These are phyloP conservation scores for Sipha maydis DNA, from an alignment of 2,888 invertebrate genomes.

Conservation along the genomic window DNA sequence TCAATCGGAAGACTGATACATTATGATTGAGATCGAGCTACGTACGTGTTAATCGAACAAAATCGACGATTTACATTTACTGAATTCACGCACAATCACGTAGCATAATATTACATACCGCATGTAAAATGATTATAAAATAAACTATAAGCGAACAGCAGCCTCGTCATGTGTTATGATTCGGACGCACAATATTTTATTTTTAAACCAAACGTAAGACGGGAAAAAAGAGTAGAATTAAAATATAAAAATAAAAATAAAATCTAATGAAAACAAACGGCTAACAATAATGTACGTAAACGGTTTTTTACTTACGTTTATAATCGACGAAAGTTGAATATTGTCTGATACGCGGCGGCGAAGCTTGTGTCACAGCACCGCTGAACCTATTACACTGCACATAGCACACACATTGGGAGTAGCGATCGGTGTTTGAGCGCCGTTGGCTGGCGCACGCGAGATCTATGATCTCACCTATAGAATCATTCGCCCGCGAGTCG, in stretches of 20 bases:
- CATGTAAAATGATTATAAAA: too few relatives aligned
- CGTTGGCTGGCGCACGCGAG: conserved; percentile 46
- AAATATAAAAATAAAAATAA: not conserved
- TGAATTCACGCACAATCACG: not conserved
- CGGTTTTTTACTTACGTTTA: conserved; percentile 9
- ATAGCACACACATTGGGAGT: conserved; percentile 33
- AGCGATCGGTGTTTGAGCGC: conserved; percentile 19
- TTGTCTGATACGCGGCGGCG: not conserved
- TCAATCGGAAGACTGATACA: too few relatives aligned
- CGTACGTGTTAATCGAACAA: too few relatives aligned
- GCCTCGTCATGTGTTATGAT: not conserved
- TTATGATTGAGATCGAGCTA: too few relatives aligned
- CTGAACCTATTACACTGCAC: conserved; percentile 54
- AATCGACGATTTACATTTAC: too few relatives aligned
- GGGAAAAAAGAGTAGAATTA: not conserved
- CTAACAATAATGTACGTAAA: not conserved
- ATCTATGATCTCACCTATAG: conserved; percentile 45
- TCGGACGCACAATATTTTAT: not conserved
- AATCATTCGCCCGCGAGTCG: conserved; percentile 35
- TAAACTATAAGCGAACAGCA: too few relatives aligned
- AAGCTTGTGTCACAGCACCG: conserved; percentile 45
- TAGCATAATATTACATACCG: not conserved
- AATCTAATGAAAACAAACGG: not conserved
- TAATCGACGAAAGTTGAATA: conserved; percentile 14
- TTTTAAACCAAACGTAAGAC: not conserved